A percentile compares a stretch with the other conserved stretches of the same genome.
phyloP scores from a whole-genome alignment of 2,888 invertebrate species.

The Neocrepidodera transversa region DNA sequence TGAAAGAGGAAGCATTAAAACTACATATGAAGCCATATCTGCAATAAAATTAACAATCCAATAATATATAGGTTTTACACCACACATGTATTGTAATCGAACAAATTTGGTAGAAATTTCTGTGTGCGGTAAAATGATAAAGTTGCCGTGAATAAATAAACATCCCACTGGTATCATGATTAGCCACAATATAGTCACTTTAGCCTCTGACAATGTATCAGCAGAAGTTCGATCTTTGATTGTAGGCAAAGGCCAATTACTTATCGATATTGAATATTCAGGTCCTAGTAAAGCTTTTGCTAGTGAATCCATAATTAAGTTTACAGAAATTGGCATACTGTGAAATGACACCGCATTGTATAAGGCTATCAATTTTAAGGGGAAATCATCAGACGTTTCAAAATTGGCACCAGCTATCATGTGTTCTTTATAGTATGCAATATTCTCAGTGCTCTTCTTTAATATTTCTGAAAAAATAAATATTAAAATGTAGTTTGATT shows the following conservation, averaged over 20 bases:
- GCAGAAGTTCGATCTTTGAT: constrained; percentile 33
- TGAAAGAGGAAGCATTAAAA: constrained; percentile 34
- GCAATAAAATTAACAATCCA: constrained; percentile 69
- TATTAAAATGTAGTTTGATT: no score
- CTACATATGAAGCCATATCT: constrained; percentile 62
- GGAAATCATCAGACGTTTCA: constrained; percentile 41
- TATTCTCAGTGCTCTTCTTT: constrained; percentile 55
- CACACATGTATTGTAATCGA: constrained; percentile 72
- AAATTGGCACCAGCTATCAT: constrained; percentile 63
- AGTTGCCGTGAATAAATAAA: constrained; percentile 62
- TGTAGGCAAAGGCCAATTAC: constrained; percentile 54
- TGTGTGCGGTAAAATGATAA: constrained; percentile 67
- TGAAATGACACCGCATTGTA: constrained; percentile 63
- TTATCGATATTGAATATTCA: constrained; percentile 52
- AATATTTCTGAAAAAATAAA: constrained; percentile 57
- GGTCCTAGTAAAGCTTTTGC: constrained; percentile 54
- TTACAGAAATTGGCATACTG: constrained; percentile 63
- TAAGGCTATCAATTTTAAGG: constrained; percentile 51
- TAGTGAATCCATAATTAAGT: constrained; percentile 62
- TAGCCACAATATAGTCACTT: constrained; percentile 54
- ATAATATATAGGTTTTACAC: constrained; percentile 66
- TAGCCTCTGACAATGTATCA: constrained; percentile 45
- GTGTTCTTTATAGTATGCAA: constrained; percentile 60
- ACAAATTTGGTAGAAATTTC: constrained; percentile 71
- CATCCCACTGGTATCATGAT: constrained; percentile 55